These are phyloP conservation scores for Microctonus aethiopoides DNA, from an alignment of 2,888 invertebrate genomes.

Conservation along the genomic window DNA sequence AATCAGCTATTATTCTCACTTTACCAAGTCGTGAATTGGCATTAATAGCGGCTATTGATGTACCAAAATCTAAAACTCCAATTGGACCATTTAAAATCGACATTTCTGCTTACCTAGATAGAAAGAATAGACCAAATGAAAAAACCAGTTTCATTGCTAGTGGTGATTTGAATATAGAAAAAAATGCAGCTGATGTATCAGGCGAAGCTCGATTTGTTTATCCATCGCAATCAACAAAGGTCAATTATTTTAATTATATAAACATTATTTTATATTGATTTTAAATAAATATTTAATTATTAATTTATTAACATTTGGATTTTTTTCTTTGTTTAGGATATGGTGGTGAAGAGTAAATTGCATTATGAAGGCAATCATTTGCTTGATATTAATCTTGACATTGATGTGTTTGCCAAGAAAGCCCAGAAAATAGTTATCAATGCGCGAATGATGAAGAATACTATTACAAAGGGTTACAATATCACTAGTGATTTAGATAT, in stretches of 20 bases:
- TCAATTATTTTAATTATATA: slow-evolving; percentile 54
- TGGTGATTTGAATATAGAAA: slow-evolving; percentile 70
- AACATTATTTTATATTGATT: slow-evolving; percentile 1
- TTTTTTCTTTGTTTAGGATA: slow-evolving; percentile 60
- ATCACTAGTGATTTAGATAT: slow-evolving; percentile 63
- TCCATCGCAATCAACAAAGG: slow-evolving; percentile 74
- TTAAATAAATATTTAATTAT: not conserved
- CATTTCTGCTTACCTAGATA: slow-evolving; percentile 76
- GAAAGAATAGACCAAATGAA: slow-evolving; percentile 76
- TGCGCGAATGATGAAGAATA: slow-evolving; percentile 55
- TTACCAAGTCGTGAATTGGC: slow-evolving; percentile 78
- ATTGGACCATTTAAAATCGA: slow-evolving; percentile 75
- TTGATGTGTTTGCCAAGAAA: slow-evolving; percentile 73
- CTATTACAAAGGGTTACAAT: slow-evolving; percentile 63
- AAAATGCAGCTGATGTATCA: slow-evolving; percentile 67
- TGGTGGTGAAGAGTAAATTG: slow-evolving; percentile 67
- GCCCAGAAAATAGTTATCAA: slow-evolving; percentile 70
- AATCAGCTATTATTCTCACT: slow-evolving; percentile 73
- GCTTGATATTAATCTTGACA: slow-evolving; percentile 65
- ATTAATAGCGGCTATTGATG: slow-evolving; percentile 69
- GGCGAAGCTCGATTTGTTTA: slow-evolving; percentile 76
- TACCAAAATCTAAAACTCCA: slow-evolving; percentile 58
- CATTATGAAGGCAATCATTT: slow-evolving; percentile 64
- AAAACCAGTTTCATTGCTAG: slow-evolving; percentile 72
- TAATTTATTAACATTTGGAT: slow-evolving; percentile 9